Evolutionary conservation across 1,140 invertebrate genomes (phyloP).

Genomic region (Drosophila eugracilis): DNA sequence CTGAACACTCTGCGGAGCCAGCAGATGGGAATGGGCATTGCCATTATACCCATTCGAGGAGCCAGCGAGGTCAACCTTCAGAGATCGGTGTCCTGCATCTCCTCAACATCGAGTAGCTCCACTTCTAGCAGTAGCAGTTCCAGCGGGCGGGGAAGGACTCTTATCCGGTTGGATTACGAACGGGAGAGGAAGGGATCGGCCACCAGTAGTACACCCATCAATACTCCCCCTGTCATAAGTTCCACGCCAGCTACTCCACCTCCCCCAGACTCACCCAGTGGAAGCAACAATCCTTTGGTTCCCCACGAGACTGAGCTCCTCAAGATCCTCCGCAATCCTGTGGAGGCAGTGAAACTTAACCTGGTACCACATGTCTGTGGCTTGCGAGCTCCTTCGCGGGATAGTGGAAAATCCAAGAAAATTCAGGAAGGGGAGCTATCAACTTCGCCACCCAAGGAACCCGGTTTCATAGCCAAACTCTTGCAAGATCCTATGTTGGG

Average conservation of each 20-base stretch:
- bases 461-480: conserved; percentile 86
- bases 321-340: conserved; percentile 88
- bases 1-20: conserved; percentile 72
- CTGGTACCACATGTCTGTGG: conserved; percentile 90
- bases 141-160: conserved; percentile 68
- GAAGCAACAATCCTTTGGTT: conserved; percentile 34
- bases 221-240: conserved; percentile 53
- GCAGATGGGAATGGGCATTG: conserved; percentile 52
- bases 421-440: conserved; percentile 16
- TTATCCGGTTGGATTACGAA: conserved; percentile 77
- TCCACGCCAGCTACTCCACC: conserved; percentile 51
- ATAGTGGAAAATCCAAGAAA: conserved; percentile 41
- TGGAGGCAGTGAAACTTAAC: conserved; percentile 89
- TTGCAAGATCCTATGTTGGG: conserved; percentile 87
- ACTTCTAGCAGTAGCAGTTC: conserved; percentile 64
- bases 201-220: conserved; percentile 62
- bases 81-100: conserved; percentile 77
- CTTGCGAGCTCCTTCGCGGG: conserved; percentile 24
- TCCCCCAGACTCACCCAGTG: conserved; percentile 1
- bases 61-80: conserved; percentile 69
- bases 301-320: conserved; percentile 85
- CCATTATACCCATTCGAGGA: conserved; percentile 77
- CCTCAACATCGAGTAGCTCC: conserved; percentile 78
- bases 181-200: conserved; percentile 52
- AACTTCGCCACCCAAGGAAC: conserved; percentile 12